Base-by-base conservation (phyloP, 1,140 invertebrate genomes). In the Drosophila tristis region DNA sequence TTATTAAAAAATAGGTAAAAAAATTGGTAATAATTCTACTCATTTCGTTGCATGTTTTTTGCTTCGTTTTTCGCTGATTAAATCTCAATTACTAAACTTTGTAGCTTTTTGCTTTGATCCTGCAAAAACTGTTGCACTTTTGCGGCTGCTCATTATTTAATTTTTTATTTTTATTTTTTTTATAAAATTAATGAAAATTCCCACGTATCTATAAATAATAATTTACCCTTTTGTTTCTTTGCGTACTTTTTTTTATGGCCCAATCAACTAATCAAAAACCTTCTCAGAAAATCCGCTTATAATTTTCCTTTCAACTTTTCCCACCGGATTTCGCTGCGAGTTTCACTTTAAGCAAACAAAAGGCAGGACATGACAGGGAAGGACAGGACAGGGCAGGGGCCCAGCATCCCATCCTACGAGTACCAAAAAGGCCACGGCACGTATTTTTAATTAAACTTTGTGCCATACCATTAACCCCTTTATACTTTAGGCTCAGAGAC, bases 371-470 rank as follows among this genome's bases (percentile, higher is more conserved):
- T 0, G 23, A 16, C 20, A 20, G 23, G 2, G 23, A 0, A 25
- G 23, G 23, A 2, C 1, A 1, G 20, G 23, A 2, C 2, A 25
- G 23, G 31, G 31, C 26, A 29, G 6, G 26, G 31, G 20, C 20
- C 1, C 47, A 61, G 35, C 35, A 13, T 13, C 35, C 35, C 35
- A 13, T 13, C 11, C 35, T 13, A 11, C 35, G 11, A 13, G 35
- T 4, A 13, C 35, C 35, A 2, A 39, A 39, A 13, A 39, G 35
- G 51, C 42, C 26, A 15, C 66, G 48, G 48, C 62, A 63, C 68
- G 53, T 68, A 78, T 89, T 82, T 74, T 86, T 86, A 86, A 86
- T 86, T 86, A 86, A 87, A 76, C 64, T 86, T 86, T 75, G 62
- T 82, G 82, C 65, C 70, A 62, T 75, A 63, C 78, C 78, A 74